Evolutionary conservation across 1,140 invertebrate species (phyloP).

Genomic region (Reticulitermes speratus): DNA sequence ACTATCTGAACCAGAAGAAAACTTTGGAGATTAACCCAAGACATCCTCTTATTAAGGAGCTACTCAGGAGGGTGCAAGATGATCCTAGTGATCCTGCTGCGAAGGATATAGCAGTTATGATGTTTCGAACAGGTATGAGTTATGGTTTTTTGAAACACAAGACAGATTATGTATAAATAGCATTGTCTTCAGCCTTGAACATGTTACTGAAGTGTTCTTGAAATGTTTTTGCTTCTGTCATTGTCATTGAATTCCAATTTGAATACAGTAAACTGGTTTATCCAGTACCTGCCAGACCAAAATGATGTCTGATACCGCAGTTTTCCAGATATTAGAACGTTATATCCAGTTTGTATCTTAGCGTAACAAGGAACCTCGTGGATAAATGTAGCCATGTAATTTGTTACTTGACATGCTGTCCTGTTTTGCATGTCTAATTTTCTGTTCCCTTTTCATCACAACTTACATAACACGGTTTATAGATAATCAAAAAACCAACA

Average conservation of each 20-base stretch:
- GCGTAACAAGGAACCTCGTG: no score
- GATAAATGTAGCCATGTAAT: no score
- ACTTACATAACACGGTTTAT: no score
- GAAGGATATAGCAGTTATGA: slow-evolving; percentile 84
- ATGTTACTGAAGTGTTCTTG: background rate
- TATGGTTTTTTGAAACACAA: background rate
- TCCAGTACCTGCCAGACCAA: no score
- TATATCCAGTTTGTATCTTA: no score
- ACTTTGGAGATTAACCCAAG: slow-evolving; percentile 96
- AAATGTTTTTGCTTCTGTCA: background rate
- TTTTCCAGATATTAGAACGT: no score
- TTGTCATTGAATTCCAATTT: background rate
- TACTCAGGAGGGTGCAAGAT: slow-evolving; percentile 78
- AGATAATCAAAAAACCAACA: no score
- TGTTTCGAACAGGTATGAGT: slow-evolving; percentile 75
- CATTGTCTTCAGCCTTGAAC: background rate
- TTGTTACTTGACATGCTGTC: no score
- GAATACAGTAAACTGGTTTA: no score
- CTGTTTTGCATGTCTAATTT: no score
- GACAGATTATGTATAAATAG: background rate
- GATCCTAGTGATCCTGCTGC: slow-evolving; percentile 78
- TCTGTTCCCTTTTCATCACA: no score
- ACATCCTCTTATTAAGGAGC: slow-evolving; percentile 92
- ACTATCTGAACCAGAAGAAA: slow-evolving; percentile 96
- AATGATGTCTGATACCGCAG: no score